phyloP scores from a whole-genome alignment of 2,797 vertebrate genomes.

The Chaetodon trifasciatus region DNA sequence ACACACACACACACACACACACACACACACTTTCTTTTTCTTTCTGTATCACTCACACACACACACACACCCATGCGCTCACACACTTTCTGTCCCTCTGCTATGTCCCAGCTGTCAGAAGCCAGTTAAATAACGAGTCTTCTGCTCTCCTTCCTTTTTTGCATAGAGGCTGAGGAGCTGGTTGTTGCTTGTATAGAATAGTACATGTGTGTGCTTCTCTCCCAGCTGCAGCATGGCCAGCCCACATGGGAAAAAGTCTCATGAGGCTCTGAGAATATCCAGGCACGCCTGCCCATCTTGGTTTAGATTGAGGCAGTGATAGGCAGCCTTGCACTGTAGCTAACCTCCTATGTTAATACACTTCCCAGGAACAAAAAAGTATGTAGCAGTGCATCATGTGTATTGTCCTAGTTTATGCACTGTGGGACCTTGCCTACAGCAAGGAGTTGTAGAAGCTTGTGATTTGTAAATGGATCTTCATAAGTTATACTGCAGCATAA shows the following conservation, averaged over 20 bases:
- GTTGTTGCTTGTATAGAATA: slow-evolving; percentile 63
- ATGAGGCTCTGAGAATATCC: slow-evolving; percentile 61
- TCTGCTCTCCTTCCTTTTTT: slow-evolving; percentile 65
- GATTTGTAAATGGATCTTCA: slow-evolving; percentile 51
- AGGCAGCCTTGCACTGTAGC: slow-evolving; percentile 49
- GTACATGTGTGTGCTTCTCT: slow-evolving; percentile 36
- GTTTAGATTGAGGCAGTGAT: slow-evolving; percentile 65
- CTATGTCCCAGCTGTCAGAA: slow-evolving; percentile 96
- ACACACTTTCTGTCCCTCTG: slow-evolving; percentile 88
- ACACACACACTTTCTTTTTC: background rate
- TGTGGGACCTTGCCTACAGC: slow-evolving; percentile 21
- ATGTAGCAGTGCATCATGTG: slow-evolving; percentile 22
- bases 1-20: slow-evolving; percentile 62
- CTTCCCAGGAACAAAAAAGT: slow-evolving; percentile 32
- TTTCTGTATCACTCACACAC: slow-evolving; percentile 31
- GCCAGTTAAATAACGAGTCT: slow-evolving; percentile 95
- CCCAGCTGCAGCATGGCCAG: slow-evolving; percentile 58
- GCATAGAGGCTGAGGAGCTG: slow-evolving; percentile 67
- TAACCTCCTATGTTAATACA: slow-evolving; percentile 59
- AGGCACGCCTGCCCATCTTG: slow-evolving; percentile 57
- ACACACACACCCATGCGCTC: slow-evolving; percentile 27
- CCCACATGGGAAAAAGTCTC: slow-evolving; percentile 66
- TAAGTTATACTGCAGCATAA: slow-evolving; percentile 42
- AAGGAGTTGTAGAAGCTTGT: slow-evolving; percentile 30
- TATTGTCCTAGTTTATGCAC: slow-evolving; percentile 44